Evolutionary conservation across 2,888 invertebrate species (phyloP), one percentile per base, ranked within the genome.

Genomic region (Phasia obesa): DNA sequence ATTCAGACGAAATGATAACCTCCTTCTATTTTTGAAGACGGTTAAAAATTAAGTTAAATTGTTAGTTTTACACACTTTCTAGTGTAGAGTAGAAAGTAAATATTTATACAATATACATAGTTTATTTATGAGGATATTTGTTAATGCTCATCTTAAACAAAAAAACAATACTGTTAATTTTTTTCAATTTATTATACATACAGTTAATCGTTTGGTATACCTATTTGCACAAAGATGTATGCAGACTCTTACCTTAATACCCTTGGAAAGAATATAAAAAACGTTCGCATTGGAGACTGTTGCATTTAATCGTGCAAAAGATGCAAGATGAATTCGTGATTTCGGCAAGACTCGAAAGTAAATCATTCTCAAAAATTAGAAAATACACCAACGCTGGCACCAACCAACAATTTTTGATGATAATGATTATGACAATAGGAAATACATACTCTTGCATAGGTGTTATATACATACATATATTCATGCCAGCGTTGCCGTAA

Each of bases 271-370:
- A 27, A 71, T 31, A 38, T 49, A 38, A 55, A 27, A 38, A 55
- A 27, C 70, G 11, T 47, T 35, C 21, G 47, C 31, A 23, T 38
- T 67, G 57, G 51, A 62, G 59, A 73, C 65, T 65, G 70, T 42
- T 69, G 80, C 87, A 88, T 31, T 75, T 59, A 75, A 89, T 89
- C 90, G 90, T 85, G 85, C 83, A 65, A 38, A 77, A 84, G 81
- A 80, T 89, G 87, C 67, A 85, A 87, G 87, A 87, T 88, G 87
- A 86, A 87, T 88, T 90, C 89, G 89, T 89, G 89, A 89, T 88
- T 86, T 88, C 87, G 86, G 87, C 87, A 88, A 88, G 88, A 88
- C 88, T 89, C 86, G 88, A 88, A 88, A 88, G 90, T 89, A 88
- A 88, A 88, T 89, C 88, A 89, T 89, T 87, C 59, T 67, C 53